Conservation (phyloP, 1,140 invertebrate genomes). For the Trialeurodes vaporariorum region DNA sequence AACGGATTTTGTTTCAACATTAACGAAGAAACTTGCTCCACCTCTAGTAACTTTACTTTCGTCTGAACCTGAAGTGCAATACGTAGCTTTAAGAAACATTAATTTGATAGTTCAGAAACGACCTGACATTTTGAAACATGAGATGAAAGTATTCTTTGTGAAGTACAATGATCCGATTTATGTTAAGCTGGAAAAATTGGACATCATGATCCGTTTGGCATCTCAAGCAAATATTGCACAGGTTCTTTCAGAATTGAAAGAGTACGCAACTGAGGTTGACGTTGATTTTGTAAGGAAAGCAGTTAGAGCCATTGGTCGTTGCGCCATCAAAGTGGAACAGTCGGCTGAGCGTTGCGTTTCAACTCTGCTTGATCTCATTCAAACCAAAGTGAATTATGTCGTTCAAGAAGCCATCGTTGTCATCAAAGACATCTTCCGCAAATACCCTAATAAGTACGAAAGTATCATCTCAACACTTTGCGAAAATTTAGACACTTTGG, state of each 20-base stretch:
- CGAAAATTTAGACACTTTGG: constrained; percentile 96
- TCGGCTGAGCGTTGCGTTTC: constrained; percentile 97
- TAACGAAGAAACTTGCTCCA: constrained; percentile 95
- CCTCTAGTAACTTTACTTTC: constrained; percentile 97
- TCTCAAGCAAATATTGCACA: constrained; percentile 97
- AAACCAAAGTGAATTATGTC: constrained; percentile 99
- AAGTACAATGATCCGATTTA: constrained; percentile 99
- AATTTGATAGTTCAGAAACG: constrained; percentile 99
- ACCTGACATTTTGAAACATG: constrained; percentile 97
- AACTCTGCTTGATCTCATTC: constrained; percentile 96
- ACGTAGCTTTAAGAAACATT: constrained; percentile 96
- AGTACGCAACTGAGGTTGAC: constrained; percentile 97
- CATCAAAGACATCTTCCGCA: constrained; percentile 99
- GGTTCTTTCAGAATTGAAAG: constrained; percentile 96
- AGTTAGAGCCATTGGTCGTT: constrained; percentile 94
- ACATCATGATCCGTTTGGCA: constrained; percentile 98
- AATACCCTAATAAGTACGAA: constrained; percentile 99
- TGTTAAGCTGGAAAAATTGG: constrained; percentile 97
- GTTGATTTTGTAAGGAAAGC: constrained; percentile 99
- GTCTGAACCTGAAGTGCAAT: constrained; percentile 97
- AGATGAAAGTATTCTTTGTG: constrained; percentile 99
- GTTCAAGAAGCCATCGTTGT: constrained; percentile 99
- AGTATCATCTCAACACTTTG: constrained; percentile 99
- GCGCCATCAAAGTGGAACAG: constrained; percentile 99
- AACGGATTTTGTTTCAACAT: constrained; percentile 84